A percentile compares a stretch with the other conserved stretches of the same genome.
These are phyloP conservation scores for Agrotis ipsilon DNA, from an alignment of 2,888 invertebrate genomes.

Conservation along the genomic window DNA sequence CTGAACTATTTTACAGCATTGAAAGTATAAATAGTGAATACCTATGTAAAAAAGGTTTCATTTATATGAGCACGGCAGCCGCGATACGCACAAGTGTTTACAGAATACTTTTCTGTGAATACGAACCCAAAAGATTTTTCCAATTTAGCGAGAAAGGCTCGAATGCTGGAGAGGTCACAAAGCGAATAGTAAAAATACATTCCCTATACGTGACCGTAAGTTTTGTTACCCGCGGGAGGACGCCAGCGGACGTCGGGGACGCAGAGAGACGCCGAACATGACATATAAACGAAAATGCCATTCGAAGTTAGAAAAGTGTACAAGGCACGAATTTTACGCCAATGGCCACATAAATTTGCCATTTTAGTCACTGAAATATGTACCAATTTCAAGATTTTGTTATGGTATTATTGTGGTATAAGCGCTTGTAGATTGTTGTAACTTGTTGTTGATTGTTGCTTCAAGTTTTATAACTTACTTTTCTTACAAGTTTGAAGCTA, in stretches of 20 bases:
- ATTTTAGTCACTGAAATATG: constrained; percentile 55
- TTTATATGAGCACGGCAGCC: constrained; percentile 66
- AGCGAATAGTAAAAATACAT: constrained; percentile 84
- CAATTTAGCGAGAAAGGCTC: constrained; percentile 83
- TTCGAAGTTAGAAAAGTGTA: constrained; percentile 74
- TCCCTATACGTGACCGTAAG: constrained; percentile 81
- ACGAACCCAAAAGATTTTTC: constrained; percentile 81
- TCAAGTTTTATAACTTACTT: constrained; percentile 7
- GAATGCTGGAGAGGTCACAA: constrained; percentile 76
- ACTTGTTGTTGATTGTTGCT: constrained; percentile 20
- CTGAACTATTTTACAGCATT: constrained; percentile 42
- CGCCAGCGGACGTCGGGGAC: constrained; percentile 65
- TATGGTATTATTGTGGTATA: constrained; percentile 33
- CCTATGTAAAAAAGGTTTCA: constrained; percentile 71
- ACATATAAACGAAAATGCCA: constrained; percentile 78
- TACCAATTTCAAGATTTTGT: constrained; percentile 52
- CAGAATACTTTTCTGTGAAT: constrained; percentile 78
- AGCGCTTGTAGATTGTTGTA: constrained; percentile 11
- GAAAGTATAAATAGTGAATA: constrained; percentile 59
- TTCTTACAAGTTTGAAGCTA: constrained; percentile 12
- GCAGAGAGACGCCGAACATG: constrained; percentile 71
- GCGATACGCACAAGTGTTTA: constrained; percentile 72
- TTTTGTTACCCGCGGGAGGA: constrained; percentile 76
- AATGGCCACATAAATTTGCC: constrained; percentile 65
- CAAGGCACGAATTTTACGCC: constrained; percentile 68